Base-by-base conservation (phyloP, 2,888 invertebrate genomes). In the Notodonta ziczac region DNA sequence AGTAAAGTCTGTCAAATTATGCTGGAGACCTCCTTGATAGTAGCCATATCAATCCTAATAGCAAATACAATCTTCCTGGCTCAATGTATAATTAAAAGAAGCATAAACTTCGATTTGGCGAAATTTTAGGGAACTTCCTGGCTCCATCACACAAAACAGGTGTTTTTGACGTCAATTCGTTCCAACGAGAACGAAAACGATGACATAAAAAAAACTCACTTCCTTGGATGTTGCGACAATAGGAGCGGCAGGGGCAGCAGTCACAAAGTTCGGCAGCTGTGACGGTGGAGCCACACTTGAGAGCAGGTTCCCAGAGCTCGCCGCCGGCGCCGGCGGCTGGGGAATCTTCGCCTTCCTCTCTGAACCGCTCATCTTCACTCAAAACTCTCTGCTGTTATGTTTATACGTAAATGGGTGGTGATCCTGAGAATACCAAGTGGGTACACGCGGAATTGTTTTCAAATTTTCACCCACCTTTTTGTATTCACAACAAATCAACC, bases 241-340 rank as follows among this genome's bases (percentile, higher is more conserved):
- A 40, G 81, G 71, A 2, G 76, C 63, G n/a, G 76, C 63, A n/a
- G 83, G 77, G 52, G 94, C 87, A 62, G 74, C 75, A 51, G 94
- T 94, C 13, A 96, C 89, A 65, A 96, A 96, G 82, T 95, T 96
- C 0, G 96, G 96, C 52, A 96, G 87, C 72, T 95, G 95, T 39
- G 95, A 92, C 0, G 96, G 96, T 6, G 96, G 96, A 54, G 96
- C 94, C n/a, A 96, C 94, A 76, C 95, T 96, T 0, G 96, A 96
- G 59, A 96, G 82, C 63, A 96, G 80, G 82, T 95, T 96, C 52
- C 95, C 95, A 14, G 94, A 81, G 7, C 88, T 85, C 2, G 84
- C 81, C 5, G 88, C 85, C 52, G 94, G 88, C 12, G 91, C 88
- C 48, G 95, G 93, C 14, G 89, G 90, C 60, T 87, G 83, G 7